These are phyloP conservation scores for Solenopsis fugax DNA, from an alignment of 1,140 invertebrate genomes.

Conservation along the genomic window DNA sequence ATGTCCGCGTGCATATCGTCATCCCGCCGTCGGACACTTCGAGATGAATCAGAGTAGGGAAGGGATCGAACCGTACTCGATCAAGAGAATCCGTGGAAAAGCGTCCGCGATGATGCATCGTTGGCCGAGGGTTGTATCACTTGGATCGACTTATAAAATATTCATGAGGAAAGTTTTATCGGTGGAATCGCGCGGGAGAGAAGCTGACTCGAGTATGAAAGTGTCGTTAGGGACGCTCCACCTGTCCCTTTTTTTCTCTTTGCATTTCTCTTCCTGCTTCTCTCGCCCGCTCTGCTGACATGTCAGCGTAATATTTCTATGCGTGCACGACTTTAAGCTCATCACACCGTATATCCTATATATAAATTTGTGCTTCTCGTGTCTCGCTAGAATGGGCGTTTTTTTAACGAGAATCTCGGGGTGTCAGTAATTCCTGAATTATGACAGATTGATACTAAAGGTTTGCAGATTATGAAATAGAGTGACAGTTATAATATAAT, in stretches of 20 bases:
- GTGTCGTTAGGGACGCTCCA: conserved; percentile 51
- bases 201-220: conserved; percentile 58
- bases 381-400: not conserved
- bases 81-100: conserved; percentile 43
- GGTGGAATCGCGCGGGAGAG: conserved; percentile 34
- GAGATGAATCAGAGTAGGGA: not conserved
- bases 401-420: not conserved
- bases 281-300: not conserved
- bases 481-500: not conserved
- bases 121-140: conserved; percentile 60
- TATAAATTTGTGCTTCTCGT: not conserved
- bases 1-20: not conserved
- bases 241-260: conserved; percentile 35
- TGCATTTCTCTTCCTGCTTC: conserved; percentile 5
- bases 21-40: not conserved
- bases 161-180: conserved; percentile 69
- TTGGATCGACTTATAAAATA: conserved; percentile 71
- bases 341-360: not conserved
- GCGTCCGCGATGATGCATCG: conserved; percentile 35
- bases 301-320: not conserved
- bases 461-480: not conserved
- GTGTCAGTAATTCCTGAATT: too few relatives aligned
- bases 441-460: not conserved
- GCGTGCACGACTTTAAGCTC: not conserved
- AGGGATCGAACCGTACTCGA: conserved; percentile 29